Percentiles rank a stretch among this genome's conserved stretches.
Conservation (phyloP, 2,113 vertebrate genomes). For the Hippocampus mohnikei region DNA sequence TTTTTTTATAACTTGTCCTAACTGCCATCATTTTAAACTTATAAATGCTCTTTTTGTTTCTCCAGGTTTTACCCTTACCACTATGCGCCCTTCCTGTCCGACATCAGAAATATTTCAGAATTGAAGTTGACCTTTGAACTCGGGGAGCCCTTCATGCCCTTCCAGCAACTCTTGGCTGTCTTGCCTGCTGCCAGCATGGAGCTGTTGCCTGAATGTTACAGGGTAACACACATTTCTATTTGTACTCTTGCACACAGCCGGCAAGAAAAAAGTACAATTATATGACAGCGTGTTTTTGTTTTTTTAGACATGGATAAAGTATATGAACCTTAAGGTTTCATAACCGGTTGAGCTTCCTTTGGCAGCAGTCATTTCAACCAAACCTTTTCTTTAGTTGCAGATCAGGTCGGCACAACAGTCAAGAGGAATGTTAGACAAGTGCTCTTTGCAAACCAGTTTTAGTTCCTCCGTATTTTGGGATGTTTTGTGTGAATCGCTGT, state of each 20-base stretch:
- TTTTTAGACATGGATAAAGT: too few relatives aligned
- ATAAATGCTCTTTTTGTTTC: constrained; percentile 16
- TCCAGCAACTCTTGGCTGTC: constrained; percentile 93
- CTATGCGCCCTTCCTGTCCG: constrained; percentile 95
- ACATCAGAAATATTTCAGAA: constrained; percentile 82
- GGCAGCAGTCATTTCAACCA: too few relatives aligned
- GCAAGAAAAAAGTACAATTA: too few relatives aligned
- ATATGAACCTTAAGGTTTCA: too few relatives aligned
- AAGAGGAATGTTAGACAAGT: too few relatives aligned
- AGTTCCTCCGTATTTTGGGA: too few relatives aligned
- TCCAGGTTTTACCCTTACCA: constrained; percentile 93
- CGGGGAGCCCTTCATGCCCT: constrained; percentile 92
- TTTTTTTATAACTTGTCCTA: background rate
- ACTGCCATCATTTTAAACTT: background rate
- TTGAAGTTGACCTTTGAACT: constrained; percentile 86
- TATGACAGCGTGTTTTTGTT: too few relatives aligned
- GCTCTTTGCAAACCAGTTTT: too few relatives aligned
- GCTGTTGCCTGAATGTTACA: constrained; percentile 85
- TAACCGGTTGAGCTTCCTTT: too few relatives aligned
- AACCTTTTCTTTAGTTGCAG: too few relatives aligned
- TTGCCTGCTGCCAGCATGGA: constrained; percentile 93
- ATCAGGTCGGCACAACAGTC: too few relatives aligned
- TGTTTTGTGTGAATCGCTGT: too few relatives aligned
- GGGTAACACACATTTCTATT: constrained; percentile 70
- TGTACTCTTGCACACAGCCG: background rate